Base-by-base conservation (phyloP, 1,140 invertebrate species). In the Coenobita brevimanus region DNA sequence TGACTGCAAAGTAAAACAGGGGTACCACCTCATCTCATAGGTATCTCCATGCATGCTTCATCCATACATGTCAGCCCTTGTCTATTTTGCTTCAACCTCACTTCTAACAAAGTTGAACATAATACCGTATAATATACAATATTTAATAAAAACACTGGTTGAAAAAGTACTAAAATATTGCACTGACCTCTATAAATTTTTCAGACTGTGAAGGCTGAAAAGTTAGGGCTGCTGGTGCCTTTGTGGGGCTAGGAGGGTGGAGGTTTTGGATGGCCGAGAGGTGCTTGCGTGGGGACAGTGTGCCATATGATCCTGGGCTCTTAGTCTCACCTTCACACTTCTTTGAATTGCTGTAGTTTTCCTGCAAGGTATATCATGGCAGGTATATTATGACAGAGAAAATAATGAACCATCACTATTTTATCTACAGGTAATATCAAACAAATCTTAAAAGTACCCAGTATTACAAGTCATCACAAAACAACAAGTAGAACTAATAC, bases 201-300 rank as follows among this genome's bases (percentile, higher is more conserved):
- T 33, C 27, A 15, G 67, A 71, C 33, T 71, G 67, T 33, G 27
- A 57, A 8, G 24, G 46, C 57, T 3, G 13, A 21, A 4, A 21
- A 46, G 10, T 4, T 3, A 33, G 24, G 30, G 30, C 50, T 38
- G 30, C 50, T 24, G 10, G 15, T 38, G 71, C 27, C 80, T 69
- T 27, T 33, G n/a, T 54, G 3, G 67, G 67, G 13, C 24, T 46
- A 1, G 69, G 80, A n/a, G 27, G 17, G 15, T 38, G 3, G 15
- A 60, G 43, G 78, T 87, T 87, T 17, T 87, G 60, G 4, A 87
- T 80, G 21, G 60, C 33, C 21, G 62, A 60, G 27, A 87, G 62
- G 3, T 69, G 76, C 27, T 87, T 87, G 38, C 85, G 76, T 15
- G 85, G 85, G 1, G 76, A 80, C 27, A 81, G 36, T 21, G 64